These are phyloP conservation scores for Gavia stellata DNA, from an alignment of 2,113 vertebrate species.

Conservation along the genomic window DNA sequence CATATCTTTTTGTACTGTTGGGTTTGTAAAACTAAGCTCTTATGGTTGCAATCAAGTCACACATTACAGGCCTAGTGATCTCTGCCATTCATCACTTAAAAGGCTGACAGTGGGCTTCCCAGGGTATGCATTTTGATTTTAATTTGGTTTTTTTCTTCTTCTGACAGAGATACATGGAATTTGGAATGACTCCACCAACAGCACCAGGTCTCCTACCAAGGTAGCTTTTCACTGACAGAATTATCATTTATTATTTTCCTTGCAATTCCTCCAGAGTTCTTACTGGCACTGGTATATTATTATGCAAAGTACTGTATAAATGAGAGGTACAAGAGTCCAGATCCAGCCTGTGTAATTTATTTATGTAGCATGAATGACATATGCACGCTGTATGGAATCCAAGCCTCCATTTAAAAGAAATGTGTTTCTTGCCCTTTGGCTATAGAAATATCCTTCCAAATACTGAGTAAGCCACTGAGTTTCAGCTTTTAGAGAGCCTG, in stretches of 20 bases:
- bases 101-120: neutral
- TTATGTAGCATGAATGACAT: neutral
- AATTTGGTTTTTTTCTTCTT: neutral
- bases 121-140: neutral
- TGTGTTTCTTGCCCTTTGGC: neutral
- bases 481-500: neutral
- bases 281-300: neutral
- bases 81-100: neutral
- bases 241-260: neutral
- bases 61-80: neutral
- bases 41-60: neutral
- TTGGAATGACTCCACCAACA: constrained; percentile 80
- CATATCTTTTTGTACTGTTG: neutral
- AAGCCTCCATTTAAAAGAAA: neutral
- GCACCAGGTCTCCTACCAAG: constrained; percentile 81
- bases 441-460: neutral
- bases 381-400: neutral
- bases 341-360: constrained; percentile 1
- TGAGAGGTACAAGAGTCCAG: neutral
- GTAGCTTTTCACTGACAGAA: constrained; percentile 65
- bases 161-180: constrained; percentile 85
- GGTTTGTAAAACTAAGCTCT: neutral
- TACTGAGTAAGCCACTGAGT: neutral
- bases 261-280: neutral
- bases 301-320: neutral